These are phyloP conservation scores for Aleadryas rufinucha DNA, from an alignment of 2,113 vertebrate genomes.

Conservation along the genomic window DNA sequence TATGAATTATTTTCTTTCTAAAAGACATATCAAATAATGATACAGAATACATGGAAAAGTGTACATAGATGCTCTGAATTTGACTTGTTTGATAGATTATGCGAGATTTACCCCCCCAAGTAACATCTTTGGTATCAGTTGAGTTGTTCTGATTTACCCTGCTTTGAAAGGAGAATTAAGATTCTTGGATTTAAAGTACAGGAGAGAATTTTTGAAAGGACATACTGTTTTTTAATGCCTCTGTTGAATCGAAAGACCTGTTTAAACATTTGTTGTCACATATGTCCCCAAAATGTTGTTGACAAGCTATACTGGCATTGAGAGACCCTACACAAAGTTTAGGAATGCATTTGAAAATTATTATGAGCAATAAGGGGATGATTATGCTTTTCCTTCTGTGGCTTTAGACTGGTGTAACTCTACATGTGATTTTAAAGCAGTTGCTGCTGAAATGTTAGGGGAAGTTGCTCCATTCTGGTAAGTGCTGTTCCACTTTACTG, in stretches of 20 bases:
- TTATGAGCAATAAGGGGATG: not conserved
- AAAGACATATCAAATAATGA: not conserved
- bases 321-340: constrained; percentile 57
- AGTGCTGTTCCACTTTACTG: not conserved
- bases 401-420: not conserved
- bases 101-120: not conserved
- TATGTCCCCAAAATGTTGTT: constrained; percentile 61
- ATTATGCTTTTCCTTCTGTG: constrained; percentile 36
- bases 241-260: constrained; percentile 25
- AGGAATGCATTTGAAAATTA: constrained; percentile 40
- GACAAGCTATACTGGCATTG: constrained; percentile 61
- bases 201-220: constrained; percentile 33
- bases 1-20: not conserved
- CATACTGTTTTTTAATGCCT: constrained; percentile 12
- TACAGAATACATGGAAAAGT: not conserved
- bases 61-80: not conserved
- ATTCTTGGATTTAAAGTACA: constrained; percentile 40
- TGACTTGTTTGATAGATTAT: not conserved
- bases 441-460: not conserved
- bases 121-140: not conserved
- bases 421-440: constrained; percentile 2
- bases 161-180: constrained; percentile 22
- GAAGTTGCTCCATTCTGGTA: not conserved
- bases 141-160: constrained; percentile 7
- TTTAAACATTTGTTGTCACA: constrained; percentile 57